Evolutionary conservation across 2,113 vertebrate genomes (phyloP).

Genomic region (Phaetusa simplex): DNA sequence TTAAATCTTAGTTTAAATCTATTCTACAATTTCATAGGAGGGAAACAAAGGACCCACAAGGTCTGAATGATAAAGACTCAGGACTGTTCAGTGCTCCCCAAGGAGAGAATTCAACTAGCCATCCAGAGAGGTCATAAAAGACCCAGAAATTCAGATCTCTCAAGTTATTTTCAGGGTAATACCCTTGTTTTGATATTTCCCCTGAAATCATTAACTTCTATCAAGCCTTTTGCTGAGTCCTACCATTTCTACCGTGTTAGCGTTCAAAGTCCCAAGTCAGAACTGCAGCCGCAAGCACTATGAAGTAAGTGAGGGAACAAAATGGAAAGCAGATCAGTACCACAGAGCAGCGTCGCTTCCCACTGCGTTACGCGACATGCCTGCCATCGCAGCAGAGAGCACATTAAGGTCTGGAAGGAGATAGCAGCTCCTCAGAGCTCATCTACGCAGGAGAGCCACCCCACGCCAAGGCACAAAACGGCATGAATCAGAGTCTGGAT

Average conservation of each 20-base stretch:
- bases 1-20: background rate
- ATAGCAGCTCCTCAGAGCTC: background rate
- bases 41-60: background rate
- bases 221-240: background rate
- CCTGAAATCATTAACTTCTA: background rate
- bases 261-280: background rate
- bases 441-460: fast-evolving
- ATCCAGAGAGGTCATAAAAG: background rate
- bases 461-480: fast-evolving
- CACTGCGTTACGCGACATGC: fast-evolving
- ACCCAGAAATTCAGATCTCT: background rate
- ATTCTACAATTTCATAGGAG: background rate
- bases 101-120: background rate
- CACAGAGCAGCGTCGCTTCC: background rate
- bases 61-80: background rate
- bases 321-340: background rate
- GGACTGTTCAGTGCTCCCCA: background rate
- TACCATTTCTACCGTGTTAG: background rate
- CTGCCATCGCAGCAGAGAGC: background rate
- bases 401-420: background rate
- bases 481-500: background rate
- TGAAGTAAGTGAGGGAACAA: background rate
- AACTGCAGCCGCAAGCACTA: background rate
- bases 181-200: background rate
- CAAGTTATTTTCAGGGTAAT: background rate